Evolutionary conservation across 2,113 vertebrate species (phyloP), one percentile per base, ranked within the genome.

Genomic region (Eurystomus gularis): DNA sequence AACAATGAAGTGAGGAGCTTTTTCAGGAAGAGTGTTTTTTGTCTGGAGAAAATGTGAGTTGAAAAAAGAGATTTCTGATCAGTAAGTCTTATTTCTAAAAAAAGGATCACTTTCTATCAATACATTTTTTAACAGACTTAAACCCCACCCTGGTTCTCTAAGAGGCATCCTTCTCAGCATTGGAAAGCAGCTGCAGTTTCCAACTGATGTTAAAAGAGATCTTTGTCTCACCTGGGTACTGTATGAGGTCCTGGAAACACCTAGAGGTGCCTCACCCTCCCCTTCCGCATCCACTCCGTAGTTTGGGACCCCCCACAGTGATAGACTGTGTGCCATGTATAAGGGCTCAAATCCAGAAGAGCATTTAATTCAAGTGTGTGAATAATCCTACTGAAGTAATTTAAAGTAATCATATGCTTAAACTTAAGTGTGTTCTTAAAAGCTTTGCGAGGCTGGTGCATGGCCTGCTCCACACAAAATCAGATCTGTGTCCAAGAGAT

Each of bases 351-450:
- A 89, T 85, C n/a, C 42, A 72, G 70, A 86, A 84, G 40, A 88
- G 44, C 49, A 6, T 90, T 96, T 86, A 90, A 46, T 90, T 94
- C 79, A 92, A 94, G 76, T 70, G 89, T 88, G 62, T 82, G 83
- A 92, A 86, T 96, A 96, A 96, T 93, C 86, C 86, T 78, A 3
- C 11, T 82, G 72, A 96, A 95, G 85, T 91, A 83, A 96, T 94
- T 95, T 80, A 75, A 94, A 90, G 46, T 90, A 90, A 92, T 95
- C 9, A 3, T 85, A 73, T 82, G 91, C 86, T 91, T 93, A 71
- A 84, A 89, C 66, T 91, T 85, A 93, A 92, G 82, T 93, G 61
- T 40, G 55, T 85, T 40, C 54, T 92, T 90, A 71, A 65, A 46
- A 73, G 79, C 68, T 95, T 94, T 90, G 55, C 79, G 85, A 48